These are phyloP conservation scores for Hoplias malabaricus DNA, from an alignment of 2,113 vertebrate genomes.

Conservation along the genomic window DNA sequence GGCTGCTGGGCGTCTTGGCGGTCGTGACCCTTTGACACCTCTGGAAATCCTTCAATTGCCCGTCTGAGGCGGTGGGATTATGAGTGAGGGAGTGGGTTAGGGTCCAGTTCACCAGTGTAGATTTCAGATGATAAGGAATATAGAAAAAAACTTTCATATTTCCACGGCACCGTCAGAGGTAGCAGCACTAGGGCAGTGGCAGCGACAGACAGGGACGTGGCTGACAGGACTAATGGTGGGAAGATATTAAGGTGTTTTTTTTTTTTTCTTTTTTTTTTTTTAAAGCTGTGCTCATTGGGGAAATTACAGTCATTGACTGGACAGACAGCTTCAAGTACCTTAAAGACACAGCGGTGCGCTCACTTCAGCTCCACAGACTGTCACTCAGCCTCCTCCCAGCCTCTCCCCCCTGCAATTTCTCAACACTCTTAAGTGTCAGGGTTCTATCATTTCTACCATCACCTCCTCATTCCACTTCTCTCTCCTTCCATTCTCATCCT, in stretches of 20 bases:
- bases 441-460: slow-evolving; percentile 1
- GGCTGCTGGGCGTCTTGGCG: neutral
- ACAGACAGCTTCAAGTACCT: slow-evolving; percentile 10
- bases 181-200: neutral
- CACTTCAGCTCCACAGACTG: neutral
- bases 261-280: neutral
- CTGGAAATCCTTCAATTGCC: slow-evolving; percentile 6
- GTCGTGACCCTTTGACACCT: neutral
- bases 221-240: slow-evolving; percentile 9
- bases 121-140: neutral
- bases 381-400: neutral
- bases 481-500: neutral
- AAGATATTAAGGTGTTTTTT: slow-evolving; percentile 1
- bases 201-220: neutral
- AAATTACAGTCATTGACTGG: slow-evolving; percentile 40
- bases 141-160: neutral
- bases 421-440: neutral
- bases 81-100: neutral
- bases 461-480: neutral
- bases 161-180: neutral
- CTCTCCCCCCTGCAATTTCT: neutral
- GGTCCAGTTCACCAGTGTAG: slow-evolving; percentile 5
- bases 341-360: neutral
- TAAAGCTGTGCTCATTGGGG: slow-evolving; percentile 1
- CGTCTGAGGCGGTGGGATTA: neutral